phyloP scores from a whole-genome alignment of 23 tunicate genomes.

The Styela clava region DNA sequence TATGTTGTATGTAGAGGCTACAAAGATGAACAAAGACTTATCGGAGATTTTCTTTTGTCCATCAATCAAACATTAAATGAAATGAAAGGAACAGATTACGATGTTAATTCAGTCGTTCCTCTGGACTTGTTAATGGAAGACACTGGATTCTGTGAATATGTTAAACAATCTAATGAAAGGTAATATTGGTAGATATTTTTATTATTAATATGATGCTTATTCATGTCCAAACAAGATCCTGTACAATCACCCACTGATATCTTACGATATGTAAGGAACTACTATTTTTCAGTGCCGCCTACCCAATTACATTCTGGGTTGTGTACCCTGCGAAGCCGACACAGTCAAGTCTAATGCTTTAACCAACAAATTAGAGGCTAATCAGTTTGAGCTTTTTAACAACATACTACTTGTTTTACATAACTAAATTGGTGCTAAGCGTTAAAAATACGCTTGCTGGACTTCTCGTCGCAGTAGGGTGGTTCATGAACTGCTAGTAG shows the following conservation, averaged over 20 bases:
- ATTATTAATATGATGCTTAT: background rate
- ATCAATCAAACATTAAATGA: slow-evolving; percentile 74
- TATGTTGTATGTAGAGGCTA: slow-evolving; percentile 88
- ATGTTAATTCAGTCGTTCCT: slow-evolving; percentile 76
- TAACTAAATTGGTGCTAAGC: no score
- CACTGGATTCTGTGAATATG: slow-evolving; percentile 66
- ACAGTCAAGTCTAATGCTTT: no score
- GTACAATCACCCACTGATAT: no score
- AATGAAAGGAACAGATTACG: slow-evolving; percentile 37
- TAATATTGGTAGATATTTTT: slow-evolving; percentile 13
- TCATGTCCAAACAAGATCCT: no score
- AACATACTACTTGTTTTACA: no score
- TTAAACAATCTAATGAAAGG: slow-evolving; percentile 74
- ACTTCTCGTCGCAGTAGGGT: no score
- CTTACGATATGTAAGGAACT: no score
- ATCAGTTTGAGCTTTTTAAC: no score
- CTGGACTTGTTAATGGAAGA: slow-evolving; percentile 63
- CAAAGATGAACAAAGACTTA: slow-evolving; percentile 45
- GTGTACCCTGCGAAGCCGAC: no score
- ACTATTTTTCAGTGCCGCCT: background rate
- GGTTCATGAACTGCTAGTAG: no score
- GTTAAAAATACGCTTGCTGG: no score
- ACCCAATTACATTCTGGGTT: background rate
- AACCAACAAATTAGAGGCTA: no score
- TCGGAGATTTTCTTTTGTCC: slow-evolving; percentile 51